Conservation (phyloP, 2,797 vertebrate species). For the Tangara arthus region DNA sequence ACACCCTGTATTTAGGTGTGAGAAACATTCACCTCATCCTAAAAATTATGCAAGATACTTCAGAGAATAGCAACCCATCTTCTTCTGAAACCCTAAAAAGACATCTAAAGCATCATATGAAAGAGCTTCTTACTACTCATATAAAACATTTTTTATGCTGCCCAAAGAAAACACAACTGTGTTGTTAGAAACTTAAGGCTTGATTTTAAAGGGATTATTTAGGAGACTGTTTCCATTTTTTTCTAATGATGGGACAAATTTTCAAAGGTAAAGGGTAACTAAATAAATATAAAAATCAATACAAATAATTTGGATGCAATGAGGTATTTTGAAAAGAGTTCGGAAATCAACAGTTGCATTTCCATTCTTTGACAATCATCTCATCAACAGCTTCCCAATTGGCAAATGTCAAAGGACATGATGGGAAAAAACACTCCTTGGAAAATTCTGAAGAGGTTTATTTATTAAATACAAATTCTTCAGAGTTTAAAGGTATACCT, state of each 20-base stretch:
- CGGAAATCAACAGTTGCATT: neutral
- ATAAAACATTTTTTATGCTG: neutral
- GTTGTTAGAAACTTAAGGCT: neutral
- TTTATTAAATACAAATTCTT: neutral
- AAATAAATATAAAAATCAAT: neutral
- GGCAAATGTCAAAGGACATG: neutral
- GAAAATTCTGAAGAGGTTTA: slow-evolving; percentile 29
- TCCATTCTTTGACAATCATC: neutral
- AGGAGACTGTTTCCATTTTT: neutral
- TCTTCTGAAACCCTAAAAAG: neutral
- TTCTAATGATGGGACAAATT: neutral
- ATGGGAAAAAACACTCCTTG: neutral
- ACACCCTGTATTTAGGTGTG: neutral
- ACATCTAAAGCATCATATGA: neutral
- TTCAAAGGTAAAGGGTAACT: neutral
- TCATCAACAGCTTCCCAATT: slow-evolving; percentile 1
- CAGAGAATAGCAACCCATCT: neutral
- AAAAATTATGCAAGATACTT: neutral
- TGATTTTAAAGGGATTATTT: neutral
- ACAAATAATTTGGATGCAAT: neutral
- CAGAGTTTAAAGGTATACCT: neutral
- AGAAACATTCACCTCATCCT: neutral
- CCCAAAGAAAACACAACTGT: neutral
- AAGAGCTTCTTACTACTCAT: neutral
- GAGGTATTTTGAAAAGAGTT: neutral